Base-by-base conservation (phyloP, 92 coral and sea anemone species). In the Porites evermanni region DNA sequence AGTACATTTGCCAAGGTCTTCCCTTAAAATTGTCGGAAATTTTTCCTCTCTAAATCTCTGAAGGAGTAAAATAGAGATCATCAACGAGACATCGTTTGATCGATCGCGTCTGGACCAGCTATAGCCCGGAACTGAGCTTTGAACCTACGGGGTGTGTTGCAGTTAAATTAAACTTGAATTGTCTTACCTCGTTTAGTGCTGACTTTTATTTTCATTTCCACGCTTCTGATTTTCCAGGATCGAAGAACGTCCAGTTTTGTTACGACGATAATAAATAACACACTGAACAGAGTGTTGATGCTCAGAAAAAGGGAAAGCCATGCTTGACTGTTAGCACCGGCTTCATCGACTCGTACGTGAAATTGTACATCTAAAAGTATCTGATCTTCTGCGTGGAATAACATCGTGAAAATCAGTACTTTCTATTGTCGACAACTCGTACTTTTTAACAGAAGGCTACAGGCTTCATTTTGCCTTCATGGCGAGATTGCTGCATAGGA, bases 271-370 rank as follows among this genome's bases (percentile, higher is more conserved):
- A 83, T 83, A 3, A 74, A 50, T 14, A 74, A 51, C 29, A 83
- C 71, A 64, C 87, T 72, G 73, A 83, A 74, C 5, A 83, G 51
- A 13, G 87, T 83, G 18, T 83, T 72, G 51, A 75, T 47, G 24
- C 59, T 74, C n/a, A 83, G 79, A n/a, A 83, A 80, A 81, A 81
- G 59, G 24, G 79, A 63, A 20, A 72, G 67, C 87, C 87, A 83
- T 53, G 72, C 87, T 60, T 63, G 70, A 4, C 53, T 50, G 50
- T 70, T 74, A 3, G 56, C 53, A 72, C 74, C 67, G 14, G 79
- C 21, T 17, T 83, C 80, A 71, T 50, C 64, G 18, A 83, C 87
- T 64, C 53, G 87, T 23, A 83, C 63, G 54, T 73, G 87, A 13
- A 83, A 52, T 64, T 83, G 80, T 52, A 83, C 79, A 12, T 83